A percentile compares a stretch with the other conserved stretches of the same genome.
Conservation (phyloP, 1,140 invertebrate genomes). For the Homalodisca vitripennis region DNA sequence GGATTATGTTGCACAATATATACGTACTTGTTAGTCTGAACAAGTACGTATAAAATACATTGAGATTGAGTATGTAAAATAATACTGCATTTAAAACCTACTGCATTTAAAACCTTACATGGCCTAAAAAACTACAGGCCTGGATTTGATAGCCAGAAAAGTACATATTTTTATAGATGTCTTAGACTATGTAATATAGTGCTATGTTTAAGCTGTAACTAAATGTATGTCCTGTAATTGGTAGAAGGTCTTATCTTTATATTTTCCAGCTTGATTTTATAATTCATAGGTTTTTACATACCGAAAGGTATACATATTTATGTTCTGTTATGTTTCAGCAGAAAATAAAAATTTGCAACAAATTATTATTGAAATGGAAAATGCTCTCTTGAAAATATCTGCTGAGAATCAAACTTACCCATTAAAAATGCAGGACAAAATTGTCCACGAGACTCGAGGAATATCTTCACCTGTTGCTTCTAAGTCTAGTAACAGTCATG, state of each 20-base stretch:
- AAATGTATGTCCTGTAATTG: not conserved
- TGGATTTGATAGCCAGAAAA: not conserved
- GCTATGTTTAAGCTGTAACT: not conserved
- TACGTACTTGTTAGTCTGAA: too few relatives aligned
- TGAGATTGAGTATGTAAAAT: too few relatives aligned
- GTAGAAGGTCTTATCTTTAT: not conserved
- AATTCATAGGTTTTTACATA: not conserved
- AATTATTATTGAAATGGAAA: constrained; percentile 23
- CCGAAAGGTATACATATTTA: not conserved
- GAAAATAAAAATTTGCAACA: constrained; percentile 14
- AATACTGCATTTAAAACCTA: too few relatives aligned
- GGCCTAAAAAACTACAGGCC: too few relatives aligned
- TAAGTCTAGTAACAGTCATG: not conserved
- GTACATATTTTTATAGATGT: not conserved
- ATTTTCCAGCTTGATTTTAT: not conserved
- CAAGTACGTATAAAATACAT: too few relatives aligned
- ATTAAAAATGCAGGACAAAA: not conserved
- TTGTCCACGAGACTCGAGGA: not conserved
- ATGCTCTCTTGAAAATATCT: constrained; percentile 8
- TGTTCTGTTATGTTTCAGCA: not conserved
- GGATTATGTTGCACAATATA: too few relatives aligned
- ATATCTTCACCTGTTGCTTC: not conserved
- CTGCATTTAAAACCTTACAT: too few relatives aligned
- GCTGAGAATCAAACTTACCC: not conserved
- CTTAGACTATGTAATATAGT: not conserved